phyloP scores from a whole-genome alignment of 2,888 invertebrate genomes.

The Bhutanitis thaidina region DNA sequence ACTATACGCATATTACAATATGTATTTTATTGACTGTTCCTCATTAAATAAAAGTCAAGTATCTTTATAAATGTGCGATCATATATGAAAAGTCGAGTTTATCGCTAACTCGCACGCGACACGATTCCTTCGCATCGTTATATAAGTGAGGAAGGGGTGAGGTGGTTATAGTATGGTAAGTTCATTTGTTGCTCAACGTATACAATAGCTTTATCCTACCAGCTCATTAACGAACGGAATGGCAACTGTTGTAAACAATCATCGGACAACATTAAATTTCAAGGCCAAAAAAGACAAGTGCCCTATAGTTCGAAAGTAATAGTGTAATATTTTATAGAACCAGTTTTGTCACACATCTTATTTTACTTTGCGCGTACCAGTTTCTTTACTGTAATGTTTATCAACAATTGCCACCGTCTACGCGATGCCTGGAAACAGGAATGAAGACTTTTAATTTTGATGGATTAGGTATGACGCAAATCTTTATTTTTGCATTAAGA shows the following conservation, averaged over 20 bases:
- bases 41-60: too few relatives aligned
- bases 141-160: too few relatives aligned
- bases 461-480: not conserved
- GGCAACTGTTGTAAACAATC: not conserved
- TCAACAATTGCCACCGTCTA: not conserved
- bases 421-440: slow-evolving; percentile 4
- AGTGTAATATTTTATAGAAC: slow-evolving; percentile 1
- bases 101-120: too few relatives aligned
- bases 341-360: slow-evolving; percentile 1
- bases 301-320: slow-evolving; percentile 4
- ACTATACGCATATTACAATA: too few relatives aligned
- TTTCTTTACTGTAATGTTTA: slow-evolving; percentile 1
- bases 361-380: slow-evolving; percentile 8
- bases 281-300: slow-evolving; percentile 6
- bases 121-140: too few relatives aligned
- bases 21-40: too few relatives aligned
- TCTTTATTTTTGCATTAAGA: too few relatives aligned
- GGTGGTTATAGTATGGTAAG: too few relatives aligned
- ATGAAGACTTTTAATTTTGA: not conserved
- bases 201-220: too few relatives aligned
- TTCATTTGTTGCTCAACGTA: too few relatives aligned
- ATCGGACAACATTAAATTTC: not conserved
- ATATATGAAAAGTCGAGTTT: too few relatives aligned
- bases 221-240: not conserved
- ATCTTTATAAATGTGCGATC: too few relatives aligned